phyloP scores from a whole-genome alignment of 2,888 invertebrate genomes.

The Papilio elwesi region DNA sequence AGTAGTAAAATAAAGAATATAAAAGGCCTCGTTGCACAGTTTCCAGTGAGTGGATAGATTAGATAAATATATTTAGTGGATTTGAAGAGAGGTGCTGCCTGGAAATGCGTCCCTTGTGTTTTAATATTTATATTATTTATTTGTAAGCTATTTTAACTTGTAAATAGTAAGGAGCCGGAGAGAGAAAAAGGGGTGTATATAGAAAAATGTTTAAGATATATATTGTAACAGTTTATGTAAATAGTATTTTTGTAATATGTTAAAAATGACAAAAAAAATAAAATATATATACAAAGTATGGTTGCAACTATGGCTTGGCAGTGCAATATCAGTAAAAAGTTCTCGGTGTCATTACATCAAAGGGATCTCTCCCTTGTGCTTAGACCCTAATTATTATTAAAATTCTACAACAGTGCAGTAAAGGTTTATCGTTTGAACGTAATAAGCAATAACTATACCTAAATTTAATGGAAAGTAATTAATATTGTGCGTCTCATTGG shows the following conservation, averaged over 20 bases:
- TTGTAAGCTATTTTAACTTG: slow-evolving; percentile 80
- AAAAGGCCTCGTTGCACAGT: slow-evolving; percentile 20
- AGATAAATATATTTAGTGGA: slow-evolving; percentile 41
- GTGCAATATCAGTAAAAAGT: slow-evolving; percentile 35
- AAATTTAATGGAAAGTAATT: slow-evolving; percentile 1
- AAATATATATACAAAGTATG: slow-evolving; percentile 48
- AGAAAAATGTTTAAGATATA: slow-evolving; percentile 71
- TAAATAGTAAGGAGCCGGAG: slow-evolving; percentile 73
- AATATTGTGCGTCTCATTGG: background rate
- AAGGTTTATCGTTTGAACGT: slow-evolving; percentile 1
- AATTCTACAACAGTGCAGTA: slow-evolving; percentile 7
- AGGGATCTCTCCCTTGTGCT: background rate
- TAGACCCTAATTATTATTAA: slow-evolving; percentile 4
- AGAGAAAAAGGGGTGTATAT: slow-evolving; percentile 60
- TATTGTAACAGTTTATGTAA: slow-evolving; percentile 68
- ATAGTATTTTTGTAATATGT: slow-evolving; percentile 75
- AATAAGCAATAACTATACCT: slow-evolving; percentile 17
- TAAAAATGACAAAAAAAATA: slow-evolving; percentile 77
- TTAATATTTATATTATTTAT: slow-evolving; percentile 78
- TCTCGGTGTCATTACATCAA: slow-evolving; percentile 42
- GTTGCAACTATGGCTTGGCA: slow-evolving; percentile 49
- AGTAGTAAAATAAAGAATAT: slow-evolving; percentile 3
- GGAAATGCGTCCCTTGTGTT: slow-evolving; percentile 68
- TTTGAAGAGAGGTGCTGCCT: slow-evolving; percentile 51
- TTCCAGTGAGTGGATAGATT: slow-evolving; percentile 32